Conservation (phyloP, 2,113 vertebrate species). For the Speoplatyrhinus poulsoni region DNA sequence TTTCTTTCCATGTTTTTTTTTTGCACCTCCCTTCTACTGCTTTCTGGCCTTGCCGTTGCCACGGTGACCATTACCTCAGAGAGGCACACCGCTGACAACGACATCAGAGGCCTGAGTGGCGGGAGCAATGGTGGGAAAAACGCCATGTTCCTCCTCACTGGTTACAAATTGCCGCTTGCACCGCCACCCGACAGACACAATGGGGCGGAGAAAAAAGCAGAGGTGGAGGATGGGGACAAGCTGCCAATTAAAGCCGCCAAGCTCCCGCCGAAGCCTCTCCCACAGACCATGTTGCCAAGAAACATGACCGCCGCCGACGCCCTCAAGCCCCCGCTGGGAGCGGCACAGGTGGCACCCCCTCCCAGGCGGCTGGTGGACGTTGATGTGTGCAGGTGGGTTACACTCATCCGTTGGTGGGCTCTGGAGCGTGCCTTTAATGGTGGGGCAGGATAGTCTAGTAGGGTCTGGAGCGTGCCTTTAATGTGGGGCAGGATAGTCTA, state of each 20-base stretch:
- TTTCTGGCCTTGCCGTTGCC: constrained; percentile 60
- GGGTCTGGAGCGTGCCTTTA: too few species aligned
- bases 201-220: constrained; percentile 55
- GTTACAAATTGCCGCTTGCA: constrained; percentile 45
- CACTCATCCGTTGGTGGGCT: background rate
- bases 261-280: constrained; percentile 72
- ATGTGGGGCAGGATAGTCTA: too few species aligned
- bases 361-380: constrained; percentile 79
- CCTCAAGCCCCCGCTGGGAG: constrained; percentile 77
- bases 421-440: background rate
- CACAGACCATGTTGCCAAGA: constrained; percentile 76
- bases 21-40: constrained; percentile 49
- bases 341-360: constrained; percentile 75
- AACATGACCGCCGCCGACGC: constrained; percentile 72
- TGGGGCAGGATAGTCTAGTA: background rate
- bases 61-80: constrained; percentile 52
- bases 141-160: constrained; percentile 69
- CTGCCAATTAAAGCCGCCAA: constrained; percentile 48
- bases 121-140: constrained; percentile 30
- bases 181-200: constrained; percentile 37
- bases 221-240: constrained; percentile 54
- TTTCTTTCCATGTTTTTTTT: constrained; percentile 39
- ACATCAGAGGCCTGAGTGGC: constrained; percentile 21
- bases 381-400: constrained; percentile 80
- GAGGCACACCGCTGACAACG: constrained; percentile 6